Conservation (phyloP, 2,797 vertebrate genomes). For the Diceros bicornis region DNA sequence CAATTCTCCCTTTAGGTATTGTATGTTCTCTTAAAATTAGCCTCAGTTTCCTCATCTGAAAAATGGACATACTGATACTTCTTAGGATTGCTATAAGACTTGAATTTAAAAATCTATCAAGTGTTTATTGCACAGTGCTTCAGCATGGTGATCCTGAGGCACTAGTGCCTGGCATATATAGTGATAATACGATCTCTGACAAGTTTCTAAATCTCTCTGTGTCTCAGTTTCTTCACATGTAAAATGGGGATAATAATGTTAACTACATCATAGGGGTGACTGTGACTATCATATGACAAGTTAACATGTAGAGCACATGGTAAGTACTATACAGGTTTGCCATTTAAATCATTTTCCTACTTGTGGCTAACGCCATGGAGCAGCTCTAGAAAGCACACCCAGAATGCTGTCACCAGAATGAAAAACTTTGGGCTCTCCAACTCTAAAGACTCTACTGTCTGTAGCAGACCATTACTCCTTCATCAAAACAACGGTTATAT, state of each 20-base stretch:
- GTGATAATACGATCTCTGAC: neutral
- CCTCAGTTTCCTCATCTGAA: neutral
- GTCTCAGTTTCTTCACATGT: constrained; percentile 36
- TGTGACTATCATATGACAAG: neutral
- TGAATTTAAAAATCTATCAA: neutral
- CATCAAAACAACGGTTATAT: neutral
- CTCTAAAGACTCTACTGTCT: neutral
- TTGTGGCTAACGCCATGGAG: neutral
- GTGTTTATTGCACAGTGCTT: neutral
- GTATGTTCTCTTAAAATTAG: neutral
- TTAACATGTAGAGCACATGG: neutral
- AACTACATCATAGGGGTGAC: neutral
- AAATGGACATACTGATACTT: neutral
- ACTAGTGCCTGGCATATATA: neutral
- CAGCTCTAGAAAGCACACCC: neutral
- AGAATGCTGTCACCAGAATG: neutral
- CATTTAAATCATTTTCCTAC: neutral
- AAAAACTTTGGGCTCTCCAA: neutral
- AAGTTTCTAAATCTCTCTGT: neutral
- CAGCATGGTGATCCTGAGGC: neutral
- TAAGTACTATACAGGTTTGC: neutral
- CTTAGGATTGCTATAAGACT: neutral
- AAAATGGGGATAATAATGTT: constrained; percentile 42
- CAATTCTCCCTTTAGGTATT: neutral
- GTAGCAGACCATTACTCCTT: neutral